These are phyloP conservation scores for Poeciliopsis presidionis DNA, from an alignment of 2,797 vertebrate species.

Conservation along the genomic window DNA sequence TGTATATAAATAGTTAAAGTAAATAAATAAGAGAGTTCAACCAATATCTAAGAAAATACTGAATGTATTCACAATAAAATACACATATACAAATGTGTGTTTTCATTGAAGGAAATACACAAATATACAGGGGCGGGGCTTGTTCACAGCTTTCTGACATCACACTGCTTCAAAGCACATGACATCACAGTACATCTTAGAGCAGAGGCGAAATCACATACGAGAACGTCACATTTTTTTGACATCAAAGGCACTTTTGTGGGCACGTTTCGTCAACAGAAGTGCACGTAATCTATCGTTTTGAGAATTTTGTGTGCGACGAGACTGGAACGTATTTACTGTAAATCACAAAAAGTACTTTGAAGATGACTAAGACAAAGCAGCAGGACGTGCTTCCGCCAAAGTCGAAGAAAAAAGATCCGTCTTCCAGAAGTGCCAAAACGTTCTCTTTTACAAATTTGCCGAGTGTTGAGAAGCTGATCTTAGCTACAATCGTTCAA, in stretches of 20 bases:
- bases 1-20: too few relatives aligned
- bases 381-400: background rate
- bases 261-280: background rate
- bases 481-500: background rate
- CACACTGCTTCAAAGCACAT: background rate
- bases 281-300: background rate
- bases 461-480: background rate
- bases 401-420: background rate
- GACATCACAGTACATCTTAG: slow-evolving; percentile 1
- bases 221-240: background rate
- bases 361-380: background rate
- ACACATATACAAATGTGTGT: too few relatives aligned
- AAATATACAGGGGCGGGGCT: background rate
- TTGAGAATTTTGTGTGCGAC: background rate
- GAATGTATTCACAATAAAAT: too few relatives aligned
- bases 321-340: background rate
- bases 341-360: background rate
- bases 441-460: background rate
- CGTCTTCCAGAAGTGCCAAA: background rate
- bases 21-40: too few relatives aligned
- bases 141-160: background rate
- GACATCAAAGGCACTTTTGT: background rate
- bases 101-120: background rate
- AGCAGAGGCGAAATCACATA: background rate
- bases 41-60: too few relatives aligned